A percentile compares a stretch with the other conserved stretches of the same genome.
Evolutionary conservation across 2,888 invertebrate species (phyloP).

Genomic region (Athalia circularis): DNA sequence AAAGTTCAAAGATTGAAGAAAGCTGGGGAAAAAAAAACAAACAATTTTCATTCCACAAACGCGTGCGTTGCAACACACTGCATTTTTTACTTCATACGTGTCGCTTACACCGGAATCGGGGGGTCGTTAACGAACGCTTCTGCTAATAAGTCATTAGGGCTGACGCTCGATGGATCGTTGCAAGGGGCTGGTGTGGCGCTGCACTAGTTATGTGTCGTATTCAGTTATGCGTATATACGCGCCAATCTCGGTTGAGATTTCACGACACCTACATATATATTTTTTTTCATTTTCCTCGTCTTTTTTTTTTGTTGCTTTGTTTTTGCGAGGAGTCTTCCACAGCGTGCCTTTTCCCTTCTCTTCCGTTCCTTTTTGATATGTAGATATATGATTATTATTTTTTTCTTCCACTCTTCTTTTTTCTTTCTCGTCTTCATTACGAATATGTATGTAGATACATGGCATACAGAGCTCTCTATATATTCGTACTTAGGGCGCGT

Average conservation of each 20-base stretch:
- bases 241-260: not conserved
- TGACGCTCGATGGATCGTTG: slow-evolving; percentile 50
- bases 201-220: not conserved
- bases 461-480: not conserved
- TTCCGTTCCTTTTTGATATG: too few relatives aligned
- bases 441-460: slow-evolving; percentile 38
- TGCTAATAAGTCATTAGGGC: slow-evolving; percentile 72
- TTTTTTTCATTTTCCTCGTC: not conserved
- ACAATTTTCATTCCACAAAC: too few relatives aligned
- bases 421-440: not conserved
- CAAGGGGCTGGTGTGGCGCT: not conserved
- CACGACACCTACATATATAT: slow-evolving; percentile 26
- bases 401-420: too few relatives aligned
- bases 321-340: not conserved
- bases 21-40: too few relatives aligned
- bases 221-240: not conserved
- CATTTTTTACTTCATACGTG: too few relatives aligned
- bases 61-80: too few relatives aligned
- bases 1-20: too few relatives aligned
- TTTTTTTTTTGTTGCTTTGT: not conserved
- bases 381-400: not conserved
- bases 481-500: slow-evolving; percentile 55
- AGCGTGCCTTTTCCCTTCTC: not conserved
- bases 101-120: not conserved
- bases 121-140: slow-evolving; percentile 66